These are phyloP conservation scores for Gephyroberyx darwinii DNA, from an alignment of 2,797 vertebrate species.

Conservation along the genomic window DNA sequence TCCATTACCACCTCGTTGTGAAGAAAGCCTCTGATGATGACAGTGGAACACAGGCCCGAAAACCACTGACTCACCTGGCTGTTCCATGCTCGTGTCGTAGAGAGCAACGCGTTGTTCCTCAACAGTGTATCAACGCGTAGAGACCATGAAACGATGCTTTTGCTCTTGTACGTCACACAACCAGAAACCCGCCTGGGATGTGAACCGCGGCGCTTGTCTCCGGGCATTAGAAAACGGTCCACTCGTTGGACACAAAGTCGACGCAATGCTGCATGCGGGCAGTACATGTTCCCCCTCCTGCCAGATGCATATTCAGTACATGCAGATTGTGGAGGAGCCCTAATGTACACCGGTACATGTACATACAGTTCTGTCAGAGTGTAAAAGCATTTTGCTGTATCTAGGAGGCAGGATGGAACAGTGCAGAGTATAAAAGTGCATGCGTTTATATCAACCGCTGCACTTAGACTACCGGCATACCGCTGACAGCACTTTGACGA, in stretches of 20 bases:
- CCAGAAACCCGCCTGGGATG: slow-evolving; percentile 59
- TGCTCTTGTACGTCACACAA: background rate
- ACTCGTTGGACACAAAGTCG: slow-evolving; percentile 62
- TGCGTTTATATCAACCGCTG: slow-evolving; percentile 47
- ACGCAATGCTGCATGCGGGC: slow-evolving; percentile 59
- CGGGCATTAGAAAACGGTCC: slow-evolving; percentile 60
- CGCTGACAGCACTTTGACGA: slow-evolving; percentile 58
- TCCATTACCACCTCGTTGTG: background rate
- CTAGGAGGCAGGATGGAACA: slow-evolving; percentile 41
- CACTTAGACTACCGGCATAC: slow-evolving; percentile 49
- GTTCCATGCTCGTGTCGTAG: slow-evolving; percentile 5
- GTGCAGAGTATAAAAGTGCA: background rate
- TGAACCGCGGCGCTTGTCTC: slow-evolving; percentile 63
- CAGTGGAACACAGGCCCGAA: background rate
- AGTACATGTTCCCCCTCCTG: slow-evolving; percentile 49
- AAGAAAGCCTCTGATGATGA: background rate
- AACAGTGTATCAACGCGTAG: slow-evolving; percentile 21
- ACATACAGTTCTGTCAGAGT: slow-evolving; percentile 53
- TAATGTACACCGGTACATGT: slow-evolving; percentile 57
- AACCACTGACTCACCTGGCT: slow-evolving; percentile 9
- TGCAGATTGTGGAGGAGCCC: slow-evolving; percentile 46
- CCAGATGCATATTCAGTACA: slow-evolving; percentile 72
- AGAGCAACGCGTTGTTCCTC: slow-evolving; percentile 35
- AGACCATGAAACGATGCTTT: background rate
- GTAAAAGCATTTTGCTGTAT: slow-evolving; percentile 76